These are phyloP conservation scores for Muntiacus reevesi DNA, from an alignment of 2,113 vertebrate species.

Conservation along the genomic window DNA sequence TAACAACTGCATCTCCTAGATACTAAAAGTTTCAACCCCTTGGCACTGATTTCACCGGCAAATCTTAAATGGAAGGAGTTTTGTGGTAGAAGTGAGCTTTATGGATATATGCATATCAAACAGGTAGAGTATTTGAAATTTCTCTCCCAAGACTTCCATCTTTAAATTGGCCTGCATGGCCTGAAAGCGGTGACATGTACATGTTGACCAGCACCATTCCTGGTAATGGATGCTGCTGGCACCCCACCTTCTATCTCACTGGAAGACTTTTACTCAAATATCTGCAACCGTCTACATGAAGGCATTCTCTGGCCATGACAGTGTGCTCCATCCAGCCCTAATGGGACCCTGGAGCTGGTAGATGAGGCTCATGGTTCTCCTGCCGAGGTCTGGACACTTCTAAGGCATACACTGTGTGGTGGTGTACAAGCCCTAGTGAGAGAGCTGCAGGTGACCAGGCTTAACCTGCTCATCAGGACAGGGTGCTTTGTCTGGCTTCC, in stretches of 20 bases:
- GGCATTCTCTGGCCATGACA: background rate
- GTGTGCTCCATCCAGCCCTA: rapidly evolving
- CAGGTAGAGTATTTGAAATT: background rate
- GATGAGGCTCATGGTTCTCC: no score
- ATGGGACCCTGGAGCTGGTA: no score
- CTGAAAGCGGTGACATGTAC: background rate
- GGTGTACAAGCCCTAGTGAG: rapidly evolving
- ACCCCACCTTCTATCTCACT: rapidly evolving
- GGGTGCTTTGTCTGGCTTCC: background rate
- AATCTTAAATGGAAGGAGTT: background rate
- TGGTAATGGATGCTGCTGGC: no score
- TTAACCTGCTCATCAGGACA: background rate
- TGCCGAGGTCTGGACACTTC: rapidly evolving
- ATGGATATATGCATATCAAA: background rate
- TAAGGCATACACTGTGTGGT: rapidly evolving
- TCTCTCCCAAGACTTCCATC: background rate
- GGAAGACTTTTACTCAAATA: background rate
- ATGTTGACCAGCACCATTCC: background rate
- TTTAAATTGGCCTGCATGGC: background rate
- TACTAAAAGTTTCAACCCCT: background rate
- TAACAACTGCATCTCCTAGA: background rate
- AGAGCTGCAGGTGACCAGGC: background rate
- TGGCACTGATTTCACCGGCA: background rate
- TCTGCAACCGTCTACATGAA: background rate
- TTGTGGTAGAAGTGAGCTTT: background rate